Evolutionary conservation across 2,888 invertebrate species (phyloP).

Genomic region (Watsonalla binaria): DNA sequence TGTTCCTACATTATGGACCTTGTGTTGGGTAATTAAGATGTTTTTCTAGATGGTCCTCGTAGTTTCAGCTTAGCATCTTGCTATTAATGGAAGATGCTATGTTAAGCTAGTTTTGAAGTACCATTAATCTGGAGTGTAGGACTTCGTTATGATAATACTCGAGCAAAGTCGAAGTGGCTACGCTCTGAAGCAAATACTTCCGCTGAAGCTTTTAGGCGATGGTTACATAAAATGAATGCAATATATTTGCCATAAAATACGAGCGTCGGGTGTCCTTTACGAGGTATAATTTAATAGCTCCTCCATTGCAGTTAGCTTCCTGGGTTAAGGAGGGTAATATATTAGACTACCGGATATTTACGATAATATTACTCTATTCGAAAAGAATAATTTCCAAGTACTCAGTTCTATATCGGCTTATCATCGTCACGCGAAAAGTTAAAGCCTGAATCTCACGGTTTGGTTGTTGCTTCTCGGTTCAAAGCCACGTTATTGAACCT

Average conservation of each 20-base stretch:
- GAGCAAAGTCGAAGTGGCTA: not conserved
- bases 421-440: no score
- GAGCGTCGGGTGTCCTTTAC: conserved; percentile 20
- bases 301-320: conserved; percentile 8
- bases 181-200: conserved; percentile 3
- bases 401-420: not conserved
- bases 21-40: no score
- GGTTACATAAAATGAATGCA: conserved; percentile 20
- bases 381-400: not conserved
- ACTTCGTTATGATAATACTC: no score
- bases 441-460: no score
- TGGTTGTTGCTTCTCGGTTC: no score
- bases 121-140: no score
- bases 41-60: no score
- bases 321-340: conserved; percentile 1
- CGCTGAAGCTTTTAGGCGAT: conserved; percentile 10
- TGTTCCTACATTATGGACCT: no score
- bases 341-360: not conserved
- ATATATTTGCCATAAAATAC: conserved; percentile 21
- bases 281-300: conserved; percentile 22
- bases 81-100: no score
- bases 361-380: not conserved
- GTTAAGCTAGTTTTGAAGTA: no score
- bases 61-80: no score
- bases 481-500: no score